Evolutionary conservation across 1,140 invertebrate genomes (phyloP), one percentile per base, ranked within the genome.

Genomic region (Hycleus phaleratus): DNA sequence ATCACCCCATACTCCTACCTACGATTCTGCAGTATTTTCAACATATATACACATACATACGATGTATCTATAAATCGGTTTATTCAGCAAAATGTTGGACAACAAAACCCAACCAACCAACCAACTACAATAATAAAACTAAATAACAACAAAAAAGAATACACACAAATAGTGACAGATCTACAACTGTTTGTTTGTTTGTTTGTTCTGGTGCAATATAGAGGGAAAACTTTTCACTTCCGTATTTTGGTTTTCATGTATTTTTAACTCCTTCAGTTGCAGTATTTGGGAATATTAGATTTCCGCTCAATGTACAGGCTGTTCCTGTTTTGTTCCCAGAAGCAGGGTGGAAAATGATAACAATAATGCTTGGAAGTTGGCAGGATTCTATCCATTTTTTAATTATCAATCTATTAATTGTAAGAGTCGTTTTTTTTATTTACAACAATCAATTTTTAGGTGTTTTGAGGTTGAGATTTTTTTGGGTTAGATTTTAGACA

Each of bases 71-170:
- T 44, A 53, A 53, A 53, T 53, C 51, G 51, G 51, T 53, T 53
- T 53, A 53, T 45, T 53, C 51, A 53, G 51, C 51, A 7, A 53
- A 53, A 53, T 53, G 51, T 42, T 53, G 46, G 51, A 53, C 51
- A 53, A 53, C 7, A 18, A 18, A 18, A 18, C 18, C 18, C 18
- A 18, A 18, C 18, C 18, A 18, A 18, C 18, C 18, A 18, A 18
- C 18, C 50, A 52, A 40, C 49, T 32, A 32, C 26, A 53, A 42
- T 53, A 53, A 53, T 53, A 53, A 53, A 53, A 53, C 40, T 53
- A 53, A 44, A 44, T 39, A 26, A 45, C 26, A 53, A 32, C 7
- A 32, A 32, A 32, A 32, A 32, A 32, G 4, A 32, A 32, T 32
- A 32, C 51, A 44, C 18, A 45, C 12, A 44, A 24, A 52, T 26